These are phyloP conservation scores for Drosophila rellima DNA, from an alignment of 2,888 invertebrate species.

Conservation along the genomic window DNA sequence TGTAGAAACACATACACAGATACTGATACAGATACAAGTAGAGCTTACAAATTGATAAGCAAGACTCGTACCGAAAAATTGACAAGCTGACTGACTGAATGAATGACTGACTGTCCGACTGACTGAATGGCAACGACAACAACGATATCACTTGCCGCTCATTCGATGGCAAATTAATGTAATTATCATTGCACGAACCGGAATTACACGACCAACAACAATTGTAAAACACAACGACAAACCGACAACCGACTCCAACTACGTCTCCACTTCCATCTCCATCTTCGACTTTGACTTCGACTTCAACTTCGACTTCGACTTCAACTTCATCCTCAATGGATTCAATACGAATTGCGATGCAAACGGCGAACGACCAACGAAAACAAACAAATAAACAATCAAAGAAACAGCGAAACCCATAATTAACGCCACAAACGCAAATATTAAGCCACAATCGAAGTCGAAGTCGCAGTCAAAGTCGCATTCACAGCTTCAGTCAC, in stretches of 20 bases:
- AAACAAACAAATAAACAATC: constrained; percentile 77
- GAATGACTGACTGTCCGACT: constrained; percentile 22
- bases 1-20: constrained; percentile 2
- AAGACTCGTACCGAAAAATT: constrained; percentile 50
- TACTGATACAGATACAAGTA: constrained; percentile 6
- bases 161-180: constrained; percentile 80
- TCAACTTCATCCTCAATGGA: constrained; percentile 47
- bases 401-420: constrained; percentile 74
- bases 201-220: constrained; percentile 76
- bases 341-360: constrained; percentile 24
- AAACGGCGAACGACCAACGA: constrained; percentile 27
- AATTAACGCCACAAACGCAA: constrained; percentile 83
- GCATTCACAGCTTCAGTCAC: constrained; percentile 43
- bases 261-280: constrained; percentile 1
- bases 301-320: constrained; percentile 1
- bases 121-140: constrained; percentile 25
- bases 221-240: constrained; percentile 52
- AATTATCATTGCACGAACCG: constrained; percentile 82
- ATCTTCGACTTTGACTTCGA: constrained; percentile 20
- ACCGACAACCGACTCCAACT: constrained; percentile 4
- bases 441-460: constrained; percentile 66
- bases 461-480: constrained; percentile 17
- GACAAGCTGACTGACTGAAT: constrained; percentile 36
- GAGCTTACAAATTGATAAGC: constrained; percentile 62
- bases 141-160: constrained; percentile 71